A percentile compares a stretch with the other conserved stretches of the same genome.
Evolutionary conservation across 2,113 vertebrate genomes (phyloP).

Genomic region (Mesoclemmys tuberculata): DNA sequence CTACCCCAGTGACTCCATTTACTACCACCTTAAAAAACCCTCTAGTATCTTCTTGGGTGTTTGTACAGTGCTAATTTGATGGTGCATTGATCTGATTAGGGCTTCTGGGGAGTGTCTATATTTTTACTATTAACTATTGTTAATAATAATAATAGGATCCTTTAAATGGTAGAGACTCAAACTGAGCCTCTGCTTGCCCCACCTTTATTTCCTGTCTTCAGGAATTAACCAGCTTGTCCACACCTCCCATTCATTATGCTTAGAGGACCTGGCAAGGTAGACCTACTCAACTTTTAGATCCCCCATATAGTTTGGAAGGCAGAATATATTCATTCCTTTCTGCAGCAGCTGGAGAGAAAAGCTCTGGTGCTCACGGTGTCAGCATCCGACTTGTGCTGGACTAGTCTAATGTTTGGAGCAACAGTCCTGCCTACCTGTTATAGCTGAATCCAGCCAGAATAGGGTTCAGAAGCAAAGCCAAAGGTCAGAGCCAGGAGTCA

Average conservation of each 20-base stretch:
- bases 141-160: not conserved
- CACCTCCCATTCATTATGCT: not conserved
- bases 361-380: too few relatives aligned
- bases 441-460: too few relatives aligned
- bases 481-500: too few relatives aligned
- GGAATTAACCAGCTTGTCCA: not conserved
- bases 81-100: not conserved
- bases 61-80: not conserved
- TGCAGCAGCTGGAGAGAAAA: too few relatives aligned
- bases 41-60: not conserved
- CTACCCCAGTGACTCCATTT: not conserved
- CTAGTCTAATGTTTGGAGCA: too few relatives aligned
- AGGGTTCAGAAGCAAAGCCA: too few relatives aligned
- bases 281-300: not conserved
- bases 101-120: not conserved
- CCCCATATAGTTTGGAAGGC: not conserved
- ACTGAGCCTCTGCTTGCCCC: not conserved
- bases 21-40: not conserved
- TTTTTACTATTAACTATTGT: not conserved
- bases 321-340: not conserved
- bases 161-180: not conserved
- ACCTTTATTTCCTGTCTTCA: not conserved
- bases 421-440: too few relatives aligned
- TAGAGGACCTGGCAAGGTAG: not conserved
- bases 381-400: too few relatives aligned